Evolutionary conservation across 2,113 vertebrate species (phyloP), one percentile per base, ranked within the genome.

Genomic region (Pantherophis guttatus): DNA sequence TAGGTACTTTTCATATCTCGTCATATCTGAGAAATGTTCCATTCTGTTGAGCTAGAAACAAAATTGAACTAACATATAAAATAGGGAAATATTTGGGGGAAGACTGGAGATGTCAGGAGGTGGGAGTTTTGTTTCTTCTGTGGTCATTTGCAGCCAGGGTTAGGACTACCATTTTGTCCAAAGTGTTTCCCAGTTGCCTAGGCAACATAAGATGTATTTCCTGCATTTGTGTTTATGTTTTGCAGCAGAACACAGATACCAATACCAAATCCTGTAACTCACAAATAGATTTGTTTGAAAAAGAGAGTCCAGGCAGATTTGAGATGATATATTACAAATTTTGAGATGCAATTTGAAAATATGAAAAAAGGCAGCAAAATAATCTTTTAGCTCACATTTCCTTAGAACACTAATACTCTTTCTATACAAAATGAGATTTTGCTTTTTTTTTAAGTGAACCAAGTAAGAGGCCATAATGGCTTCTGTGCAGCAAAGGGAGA

Each of bases 401-500:
- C 44, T 44, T 53, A 24, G 92, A 8, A n/a, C 52, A 93, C 50
- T 90, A 91, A 48, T 50, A 5, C 29, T 85, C 23, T 92, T 89
- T 93, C 89, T 87, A 1, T 0, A 0, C 0, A 85, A 15, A 0
- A 0, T 6, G 15, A 94, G 24, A 6, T 21, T 23, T 33, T 55
- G 0, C 0, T 86, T 70, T 13, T 59, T 1, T 75, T 81, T 87
- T 13, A 39, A 13, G 8, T 90, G 65, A 0, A 0, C 75, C 8
- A 0, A 0, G 86, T 9, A 33, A 12, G 9, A 59, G 75, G 3
- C 86, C 9, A 50, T 39, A n/a, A 39, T 10, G 17, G 15, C 2
- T n/a, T 44, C 55, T 24, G 11, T 57, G 0, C 93, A 96, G 95
- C 94, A 62, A 96, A 96, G 93, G 95, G 96, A 12, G 97, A 92